Evolutionary conservation across 2,888 invertebrate species (phyloP).

Genomic region (Pemphredon lugubris): DNA sequence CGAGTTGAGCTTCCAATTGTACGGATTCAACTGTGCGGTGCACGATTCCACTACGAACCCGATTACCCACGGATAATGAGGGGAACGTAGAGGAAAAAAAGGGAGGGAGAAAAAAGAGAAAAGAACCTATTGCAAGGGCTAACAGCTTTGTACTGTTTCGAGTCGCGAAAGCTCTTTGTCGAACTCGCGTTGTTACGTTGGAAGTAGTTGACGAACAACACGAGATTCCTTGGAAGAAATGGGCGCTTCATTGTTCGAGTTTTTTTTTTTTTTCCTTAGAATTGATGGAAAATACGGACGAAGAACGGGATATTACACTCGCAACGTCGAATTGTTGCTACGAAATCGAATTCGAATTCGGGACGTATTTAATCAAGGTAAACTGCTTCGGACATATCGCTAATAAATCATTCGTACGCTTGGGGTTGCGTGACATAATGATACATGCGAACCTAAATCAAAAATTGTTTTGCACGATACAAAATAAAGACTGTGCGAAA

Average conservation of each 20-base stretch:
- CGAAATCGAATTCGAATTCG: too few relatives aligned
- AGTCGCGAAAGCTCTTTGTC: conserved; percentile 11
- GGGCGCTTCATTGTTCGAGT: background rate
- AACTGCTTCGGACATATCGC: too few relatives aligned
- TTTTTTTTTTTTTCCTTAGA: too few relatives aligned
- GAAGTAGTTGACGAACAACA: conserved; percentile 22
- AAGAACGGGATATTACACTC: too few relatives aligned
- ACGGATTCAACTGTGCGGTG: conserved; percentile 16
- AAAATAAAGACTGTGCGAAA: too few relatives aligned
- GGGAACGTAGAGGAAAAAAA: conserved; percentile 14
- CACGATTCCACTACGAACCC: conserved; percentile 29
- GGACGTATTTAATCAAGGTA: too few relatives aligned
- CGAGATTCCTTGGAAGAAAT: background rate
- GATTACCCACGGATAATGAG: conserved; percentile 47
- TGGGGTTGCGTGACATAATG: too few relatives aligned
- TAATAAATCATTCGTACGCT: too few relatives aligned
- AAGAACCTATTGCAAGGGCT: conserved; percentile 18
- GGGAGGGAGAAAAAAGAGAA: conserved; percentile 15
- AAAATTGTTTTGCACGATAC: too few relatives aligned
- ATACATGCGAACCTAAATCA: too few relatives aligned
- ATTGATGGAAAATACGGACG: background rate
- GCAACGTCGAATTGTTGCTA: too few relatives aligned
- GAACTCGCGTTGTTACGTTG: conserved; percentile 26
- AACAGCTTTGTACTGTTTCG: conserved; percentile 24
- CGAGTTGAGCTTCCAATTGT: conserved; percentile 21